Evolutionary conservation across 1,140 invertebrate genomes (phyloP).

Genomic region (Druon quercuslanigerum): DNA sequence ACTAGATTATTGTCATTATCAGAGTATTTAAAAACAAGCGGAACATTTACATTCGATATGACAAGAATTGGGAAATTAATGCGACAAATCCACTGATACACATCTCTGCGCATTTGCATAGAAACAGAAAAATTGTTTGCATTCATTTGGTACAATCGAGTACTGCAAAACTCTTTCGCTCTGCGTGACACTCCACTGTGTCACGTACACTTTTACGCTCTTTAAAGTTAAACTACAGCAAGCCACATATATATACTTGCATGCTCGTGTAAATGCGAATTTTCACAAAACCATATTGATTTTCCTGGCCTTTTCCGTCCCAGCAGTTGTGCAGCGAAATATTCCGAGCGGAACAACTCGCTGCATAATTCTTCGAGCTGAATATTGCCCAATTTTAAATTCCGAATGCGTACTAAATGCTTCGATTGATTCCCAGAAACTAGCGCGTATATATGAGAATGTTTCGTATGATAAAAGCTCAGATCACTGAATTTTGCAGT

Average conservation of each 20-base stretch:
- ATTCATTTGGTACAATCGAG: background rate
- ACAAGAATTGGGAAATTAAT: background rate
- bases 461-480: too few species aligned
- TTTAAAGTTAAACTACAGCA: background rate
- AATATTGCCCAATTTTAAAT: constrained; percentile 23
- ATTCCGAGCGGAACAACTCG: constrained; percentile 41
- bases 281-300: constrained; percentile 63
- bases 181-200: constrained; percentile 51
- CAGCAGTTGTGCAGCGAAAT: constrained; percentile 43
- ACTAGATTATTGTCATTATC: background rate
- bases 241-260: constrained; percentile 19
- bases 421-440: background rate
- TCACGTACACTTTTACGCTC: constrained; percentile 44
- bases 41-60: background rate
- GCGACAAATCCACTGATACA: constrained; percentile 1
- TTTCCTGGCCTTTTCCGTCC: constrained; percentile 54
- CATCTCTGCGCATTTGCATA: background rate
- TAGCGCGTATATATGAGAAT: too few species aligned
- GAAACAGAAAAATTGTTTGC: background rate
- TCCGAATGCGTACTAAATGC: background rate
- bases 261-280: constrained; percentile 47
- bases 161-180: background rate
- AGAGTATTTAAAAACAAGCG: background rate
- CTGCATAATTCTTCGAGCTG: constrained; percentile 13
- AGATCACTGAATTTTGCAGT: too few species aligned